Conservation (phyloP, 2,888 invertebrate genomes). For the Halocaridina rubra region DNA sequence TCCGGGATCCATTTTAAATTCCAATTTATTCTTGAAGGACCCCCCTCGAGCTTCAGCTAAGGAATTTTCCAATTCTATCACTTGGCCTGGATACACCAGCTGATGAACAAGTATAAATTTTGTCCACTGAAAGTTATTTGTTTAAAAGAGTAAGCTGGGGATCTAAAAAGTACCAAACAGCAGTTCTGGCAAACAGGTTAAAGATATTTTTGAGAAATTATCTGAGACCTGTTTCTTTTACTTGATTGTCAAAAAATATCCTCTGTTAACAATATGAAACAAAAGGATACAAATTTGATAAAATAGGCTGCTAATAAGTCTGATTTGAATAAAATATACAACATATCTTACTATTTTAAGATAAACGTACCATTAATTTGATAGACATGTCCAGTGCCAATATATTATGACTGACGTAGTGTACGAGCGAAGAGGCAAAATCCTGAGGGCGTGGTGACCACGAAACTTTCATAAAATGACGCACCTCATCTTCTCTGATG, state of each 20-base stretch:
- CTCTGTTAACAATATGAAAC: no score
- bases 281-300: no score
- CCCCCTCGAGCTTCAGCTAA: conserved; percentile 31
- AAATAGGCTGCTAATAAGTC: no score
- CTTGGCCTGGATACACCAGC: conserved; percentile 39
- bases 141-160: no score
- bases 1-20: conserved; percentile 41
- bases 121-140: no score
- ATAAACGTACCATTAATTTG: neutral
- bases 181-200: no score
- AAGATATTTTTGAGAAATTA: no score
- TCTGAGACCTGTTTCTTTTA: no score
- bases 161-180: no score
- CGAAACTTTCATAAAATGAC: conserved; percentile 25
- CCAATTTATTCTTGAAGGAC: conserved; percentile 42
- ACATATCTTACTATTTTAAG: neutral
- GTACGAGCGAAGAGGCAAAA: conserved; percentile 2
- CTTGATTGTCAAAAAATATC: no score
- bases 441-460: conserved; percentile 16
- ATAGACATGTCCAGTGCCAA: neutral
- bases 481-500: conserved; percentile 3
- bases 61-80: conserved; percentile 41
- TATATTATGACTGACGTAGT: neutral
- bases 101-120: no score
- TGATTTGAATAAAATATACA: no score